A percentile compares a stretch with the other conserved stretches of the same genome.
These are phyloP conservation scores for Apistogramma diplotaenia DNA, from an alignment of 2,113 vertebrate species.

Conservation along the genomic window DNA sequence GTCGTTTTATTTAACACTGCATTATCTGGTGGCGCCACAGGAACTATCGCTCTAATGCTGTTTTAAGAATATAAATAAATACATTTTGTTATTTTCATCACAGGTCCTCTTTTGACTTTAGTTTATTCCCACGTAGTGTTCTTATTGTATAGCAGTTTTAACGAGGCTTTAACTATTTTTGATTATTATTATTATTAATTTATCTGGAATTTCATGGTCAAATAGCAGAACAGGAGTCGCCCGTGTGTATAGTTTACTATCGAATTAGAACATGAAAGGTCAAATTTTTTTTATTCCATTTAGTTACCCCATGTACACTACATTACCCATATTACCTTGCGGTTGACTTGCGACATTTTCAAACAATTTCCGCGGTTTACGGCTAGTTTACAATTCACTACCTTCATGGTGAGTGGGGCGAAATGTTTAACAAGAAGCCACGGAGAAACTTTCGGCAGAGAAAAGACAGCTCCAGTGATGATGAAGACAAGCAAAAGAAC, in stretches of 20 bases:
- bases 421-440: constrained; percentile 76
- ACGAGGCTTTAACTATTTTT: not conserved
- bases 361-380: not conserved
- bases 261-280: not conserved
- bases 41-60: no score
- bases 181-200: not conserved
- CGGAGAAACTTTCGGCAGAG: constrained; percentile 73
- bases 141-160: not conserved
- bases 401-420: not conserved
- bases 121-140: not conserved
- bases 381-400: not conserved
- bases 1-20: not conserved
- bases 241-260: not conserved
- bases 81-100: not conserved
- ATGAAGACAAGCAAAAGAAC: constrained; percentile 53
- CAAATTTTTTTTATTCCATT: not conserved
- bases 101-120: not conserved
- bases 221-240: not conserved
- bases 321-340: constrained; percentile 39
- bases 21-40: no score
- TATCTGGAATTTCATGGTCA: not conserved
- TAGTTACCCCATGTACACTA: not conserved
- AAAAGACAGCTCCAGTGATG: constrained; percentile 68
- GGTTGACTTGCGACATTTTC: constrained; percentile 30
- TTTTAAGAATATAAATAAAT: no score